Conservation (phyloP, 2,113 vertebrate species). For the Podocnemis expansa region DNA sequence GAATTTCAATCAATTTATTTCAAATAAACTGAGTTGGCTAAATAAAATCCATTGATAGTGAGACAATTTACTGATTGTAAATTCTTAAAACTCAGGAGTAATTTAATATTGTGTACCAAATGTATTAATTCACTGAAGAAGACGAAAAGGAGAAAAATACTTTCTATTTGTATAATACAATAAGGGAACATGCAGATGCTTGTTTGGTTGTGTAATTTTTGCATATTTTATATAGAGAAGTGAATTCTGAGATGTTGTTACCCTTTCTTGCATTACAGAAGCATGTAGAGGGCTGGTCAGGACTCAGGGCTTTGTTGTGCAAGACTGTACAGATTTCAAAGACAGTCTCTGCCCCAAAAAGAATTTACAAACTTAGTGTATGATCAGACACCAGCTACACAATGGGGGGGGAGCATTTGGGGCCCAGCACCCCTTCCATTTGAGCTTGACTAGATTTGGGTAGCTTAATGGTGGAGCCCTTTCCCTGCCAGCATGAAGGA, state of each 20-base stretch:
- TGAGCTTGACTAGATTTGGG: background rate
- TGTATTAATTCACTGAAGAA: background rate
- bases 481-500: background rate
- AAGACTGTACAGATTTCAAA: background rate
- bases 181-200: background rate
- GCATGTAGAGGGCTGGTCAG: rapidly evolving
- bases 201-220: background rate
- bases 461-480: background rate
- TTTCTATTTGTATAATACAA: background rate
- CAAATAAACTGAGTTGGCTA: background rate
- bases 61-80: background rate
- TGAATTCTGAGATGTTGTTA: background rate
- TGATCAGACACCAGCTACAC: constrained; percentile 33
- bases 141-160: background rate
- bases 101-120: background rate
- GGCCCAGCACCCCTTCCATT: background rate
- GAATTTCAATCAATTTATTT: background rate
- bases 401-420: background rate
- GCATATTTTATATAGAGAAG: background rate
- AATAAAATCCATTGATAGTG: background rate
- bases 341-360: background rate
- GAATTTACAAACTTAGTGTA: constrained; percentile 41
- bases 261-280: background rate
- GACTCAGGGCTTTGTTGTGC: background rate
- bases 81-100: background rate